phyloP scores from a whole-genome alignment of 2,113 vertebrate species.

The Climacteris rufus region DNA sequence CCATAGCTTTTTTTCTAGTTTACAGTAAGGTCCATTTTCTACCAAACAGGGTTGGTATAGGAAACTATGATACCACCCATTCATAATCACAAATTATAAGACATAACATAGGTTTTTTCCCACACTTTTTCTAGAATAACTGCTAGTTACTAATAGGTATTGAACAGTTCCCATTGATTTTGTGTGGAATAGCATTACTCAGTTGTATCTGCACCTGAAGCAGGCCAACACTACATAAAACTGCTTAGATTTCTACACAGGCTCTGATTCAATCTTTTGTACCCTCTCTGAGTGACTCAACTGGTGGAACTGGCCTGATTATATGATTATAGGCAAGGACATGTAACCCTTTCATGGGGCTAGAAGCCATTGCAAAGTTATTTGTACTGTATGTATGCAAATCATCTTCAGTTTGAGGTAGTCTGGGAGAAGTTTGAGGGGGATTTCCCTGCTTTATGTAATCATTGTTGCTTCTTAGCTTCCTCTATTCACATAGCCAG shows the following conservation, averaged over 20 bases:
- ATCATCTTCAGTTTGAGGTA: neutral
- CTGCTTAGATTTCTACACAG: neutral
- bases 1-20: neutral
- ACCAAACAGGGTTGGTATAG: neutral
- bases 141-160: neutral
- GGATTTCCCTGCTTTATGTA: constrained; percentile 52
- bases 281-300: neutral
- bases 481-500: constrained; percentile 8
- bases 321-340: neutral
- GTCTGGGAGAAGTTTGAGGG: neutral
- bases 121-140: neutral
- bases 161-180: neutral
- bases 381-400: neutral
- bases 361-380: neutral
- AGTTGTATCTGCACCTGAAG: neutral
- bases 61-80: neutral
- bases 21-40: neutral
- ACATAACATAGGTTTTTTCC: neutral
- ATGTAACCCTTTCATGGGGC: neutral
- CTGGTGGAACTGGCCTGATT: neutral
- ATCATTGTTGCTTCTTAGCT: neutral
- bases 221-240: neutral
- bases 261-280: neutral
- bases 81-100: neutral
- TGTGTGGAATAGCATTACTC: neutral